Base-by-base conservation (phyloP, 2,888 invertebrate genomes). In the Limenitis camilla region DNA sequence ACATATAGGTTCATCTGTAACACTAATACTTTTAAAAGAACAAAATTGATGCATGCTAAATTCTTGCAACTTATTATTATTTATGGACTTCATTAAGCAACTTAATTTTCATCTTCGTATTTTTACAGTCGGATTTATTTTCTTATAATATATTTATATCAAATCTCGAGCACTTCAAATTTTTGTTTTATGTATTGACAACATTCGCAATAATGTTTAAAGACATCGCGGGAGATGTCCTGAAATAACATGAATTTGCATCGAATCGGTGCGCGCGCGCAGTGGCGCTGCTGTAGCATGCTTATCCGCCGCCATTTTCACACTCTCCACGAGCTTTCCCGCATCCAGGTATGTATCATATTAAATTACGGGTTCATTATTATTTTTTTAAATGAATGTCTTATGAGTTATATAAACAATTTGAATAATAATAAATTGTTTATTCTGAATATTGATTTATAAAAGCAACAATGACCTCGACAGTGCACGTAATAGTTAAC, bases 181-280 rank as follows among this genome's bases (percentile, higher is more conserved):
- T 35, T 7, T 31, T 50, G 39, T 42, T 56, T 48, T 56, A 32
- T 51, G 40, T 35, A 33, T 40, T 8, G 38, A 52, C 30, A 45
- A 28, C 53, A 50, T 51, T 49, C 59, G 55, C 56, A 52, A 55
- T 59, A 53, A 59, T 58, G 63, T 66, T 66, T 64, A 65, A 83
- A 85, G 82, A 79, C 84, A 75, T 76, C 83, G 85, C 86, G 87
- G 87, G 87, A 87, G 86, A 78, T 78, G 79, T 86, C 87, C 87
- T 87, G 87, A 87, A 87, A 87, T 87, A 87, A 86, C 84, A 80
- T 75, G 73, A 76, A 79, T 81, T 80, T 80, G 81, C 81, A 81
- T 61, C 63, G 61, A 60, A 52, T 60, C 60, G 63, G 59, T 62
- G 73, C 71, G 76, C 81, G 71, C 61, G 81, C 80, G 83, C 82